Conservation (phyloP, 2,113 vertebrate genomes). For the Cnemophilus loriae region DNA sequence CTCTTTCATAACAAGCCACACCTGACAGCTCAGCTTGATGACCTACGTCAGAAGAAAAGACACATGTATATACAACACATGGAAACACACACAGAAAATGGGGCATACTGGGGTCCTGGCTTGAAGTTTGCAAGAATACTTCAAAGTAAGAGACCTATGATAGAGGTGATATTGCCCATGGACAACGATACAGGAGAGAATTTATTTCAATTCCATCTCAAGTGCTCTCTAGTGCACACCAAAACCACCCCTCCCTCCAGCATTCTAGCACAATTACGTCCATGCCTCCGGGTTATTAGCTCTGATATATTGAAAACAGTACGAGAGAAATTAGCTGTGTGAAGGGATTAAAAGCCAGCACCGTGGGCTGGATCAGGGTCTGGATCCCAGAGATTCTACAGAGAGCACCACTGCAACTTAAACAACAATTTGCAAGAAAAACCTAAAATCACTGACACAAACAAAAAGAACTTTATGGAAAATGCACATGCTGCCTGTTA, state of each 20-base stretch:
- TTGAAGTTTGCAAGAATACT: neutral
- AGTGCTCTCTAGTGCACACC: neutral
- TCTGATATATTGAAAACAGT: neutral
- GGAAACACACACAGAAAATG: neutral
- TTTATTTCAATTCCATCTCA: neutral
- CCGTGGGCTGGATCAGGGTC: neutral
- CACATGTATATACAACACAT: neutral
- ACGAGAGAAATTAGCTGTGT: neutral
- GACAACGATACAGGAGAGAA: neutral
- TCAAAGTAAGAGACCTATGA: neutral
- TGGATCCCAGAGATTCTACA: neutral
- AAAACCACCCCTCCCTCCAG: neutral
- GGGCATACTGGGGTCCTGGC: neutral
- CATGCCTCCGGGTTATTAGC: neutral
- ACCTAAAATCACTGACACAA: neutral
- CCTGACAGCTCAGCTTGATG: neutral
- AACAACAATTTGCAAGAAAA: neutral
- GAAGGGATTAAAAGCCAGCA: neutral
- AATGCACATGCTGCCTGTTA: neutral
- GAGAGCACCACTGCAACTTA: neutral
- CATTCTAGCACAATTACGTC: neutral
- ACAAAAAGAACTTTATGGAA: neutral
- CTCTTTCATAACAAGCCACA: slow-evolving; percentile 4
- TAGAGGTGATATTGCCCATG: neutral
- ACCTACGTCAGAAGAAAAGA: neutral